Conservation (phyloP, 2,113 vertebrate species). For the Micronycteris hirsuta region DNA sequence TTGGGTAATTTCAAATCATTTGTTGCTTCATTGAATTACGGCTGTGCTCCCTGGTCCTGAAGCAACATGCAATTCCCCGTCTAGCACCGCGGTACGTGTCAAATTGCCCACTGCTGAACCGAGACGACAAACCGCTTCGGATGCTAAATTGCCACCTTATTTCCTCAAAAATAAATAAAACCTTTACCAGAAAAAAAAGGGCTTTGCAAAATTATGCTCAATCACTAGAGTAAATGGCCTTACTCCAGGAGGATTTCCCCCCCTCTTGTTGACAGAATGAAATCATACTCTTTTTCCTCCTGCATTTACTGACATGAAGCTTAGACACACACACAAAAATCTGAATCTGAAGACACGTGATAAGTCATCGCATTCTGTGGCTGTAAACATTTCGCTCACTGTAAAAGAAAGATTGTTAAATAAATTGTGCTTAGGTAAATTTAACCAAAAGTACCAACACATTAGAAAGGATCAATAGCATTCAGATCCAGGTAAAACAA, state of each 20-base stretch:
- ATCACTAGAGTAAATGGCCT: neutral
- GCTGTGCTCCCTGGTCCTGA: neutral
- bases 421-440: neutral
- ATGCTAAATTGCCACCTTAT: neutral
- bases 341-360: neutral
- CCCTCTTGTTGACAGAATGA: neutral
- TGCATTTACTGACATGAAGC: neutral
- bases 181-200: neutral
- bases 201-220: neutral
- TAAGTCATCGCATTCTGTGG: neutral
- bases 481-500: neutral
- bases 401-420: neutral
- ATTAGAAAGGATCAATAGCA: neutral
- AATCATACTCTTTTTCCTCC: neutral
- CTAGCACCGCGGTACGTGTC: neutral
- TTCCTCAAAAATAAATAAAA: constrained; percentile 29
- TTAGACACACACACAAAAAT: neutral
- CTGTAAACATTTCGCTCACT: neutral
- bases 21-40: neutral
- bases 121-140: neutral
- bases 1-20: neutral
- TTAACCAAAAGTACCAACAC: neutral
- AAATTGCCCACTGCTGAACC: neutral
- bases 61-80: accelerated
- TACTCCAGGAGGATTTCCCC: neutral